phyloP scores from a whole-genome alignment of 2,888 invertebrate genomes.

The Epicampocera succincta region DNA sequence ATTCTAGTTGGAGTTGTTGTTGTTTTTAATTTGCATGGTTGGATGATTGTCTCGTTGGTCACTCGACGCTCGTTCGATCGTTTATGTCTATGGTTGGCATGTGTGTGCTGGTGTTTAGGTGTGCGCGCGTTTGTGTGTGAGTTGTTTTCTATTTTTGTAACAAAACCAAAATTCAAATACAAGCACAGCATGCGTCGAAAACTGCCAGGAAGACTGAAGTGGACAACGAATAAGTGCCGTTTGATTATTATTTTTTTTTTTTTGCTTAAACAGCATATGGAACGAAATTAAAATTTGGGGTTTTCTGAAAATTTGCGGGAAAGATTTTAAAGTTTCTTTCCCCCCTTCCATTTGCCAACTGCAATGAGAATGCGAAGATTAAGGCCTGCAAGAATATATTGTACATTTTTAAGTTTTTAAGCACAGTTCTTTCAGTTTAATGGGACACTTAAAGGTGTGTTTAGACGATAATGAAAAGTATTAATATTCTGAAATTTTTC shows the following conservation, averaged over 20 bases:
- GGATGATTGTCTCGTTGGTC: slow-evolving; percentile 45
- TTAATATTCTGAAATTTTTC: too few relatives aligned
- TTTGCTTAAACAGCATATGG: slow-evolving; percentile 23
- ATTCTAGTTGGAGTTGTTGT: slow-evolving; percentile 14
- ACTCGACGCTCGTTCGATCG: slow-evolving; percentile 8
- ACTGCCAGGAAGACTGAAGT: background rate
- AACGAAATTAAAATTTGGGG: slow-evolving; percentile 51
- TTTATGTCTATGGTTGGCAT: background rate
- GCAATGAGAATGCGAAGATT: slow-evolving; percentile 20
- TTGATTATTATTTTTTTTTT: slow-evolving; percentile 21
- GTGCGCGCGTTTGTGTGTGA: background rate
- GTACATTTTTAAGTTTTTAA: slow-evolving; percentile 14
- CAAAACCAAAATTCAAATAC: slow-evolving; percentile 55
- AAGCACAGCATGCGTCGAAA: slow-evolving; percentile 31
- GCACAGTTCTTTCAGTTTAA: background rate
- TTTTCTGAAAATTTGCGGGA: background rate
- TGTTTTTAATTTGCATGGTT: slow-evolving; percentile 42
- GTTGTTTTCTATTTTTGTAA: slow-evolving; percentile 9
- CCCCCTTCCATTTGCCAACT: slow-evolving; percentile 1
- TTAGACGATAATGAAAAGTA: too few relatives aligned
- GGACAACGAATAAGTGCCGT: slow-evolving; percentile 46
- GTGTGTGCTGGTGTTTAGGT: background rate
- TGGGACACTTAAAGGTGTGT: too few relatives aligned
- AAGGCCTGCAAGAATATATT: slow-evolving; percentile 4
- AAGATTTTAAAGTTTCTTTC: background rate